Evolutionary conservation across 1,140 invertebrate genomes (phyloP).

Genomic region (Lepidotrigona ventralis): DNA sequence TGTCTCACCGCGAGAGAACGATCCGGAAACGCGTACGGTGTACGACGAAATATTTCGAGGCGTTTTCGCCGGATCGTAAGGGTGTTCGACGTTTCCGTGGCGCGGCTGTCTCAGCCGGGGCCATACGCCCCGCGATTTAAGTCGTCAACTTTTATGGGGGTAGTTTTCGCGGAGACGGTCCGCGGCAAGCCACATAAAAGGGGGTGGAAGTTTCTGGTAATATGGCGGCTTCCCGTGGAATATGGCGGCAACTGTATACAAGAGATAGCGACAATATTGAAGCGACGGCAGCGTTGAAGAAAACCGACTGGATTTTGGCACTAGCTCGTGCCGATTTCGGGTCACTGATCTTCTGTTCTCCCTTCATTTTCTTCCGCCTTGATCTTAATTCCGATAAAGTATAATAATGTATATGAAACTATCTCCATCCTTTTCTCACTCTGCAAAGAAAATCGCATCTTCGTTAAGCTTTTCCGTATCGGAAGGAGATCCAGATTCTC

Average conservation of each 20-base stretch:
- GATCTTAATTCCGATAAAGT: background rate
- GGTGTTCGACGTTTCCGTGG: conserved; percentile 52
- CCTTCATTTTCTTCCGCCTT: background rate
- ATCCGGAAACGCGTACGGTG: background rate
- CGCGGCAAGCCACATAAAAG: conserved; percentile 68
- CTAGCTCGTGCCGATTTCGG: conserved; percentile 4
- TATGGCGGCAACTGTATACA: conserved; percentile 77
- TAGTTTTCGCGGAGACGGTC: conserved; percentile 75
- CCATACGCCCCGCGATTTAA: conserved; percentile 77
- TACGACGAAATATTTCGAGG: conserved; percentile 61
- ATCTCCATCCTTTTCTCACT: background rate
- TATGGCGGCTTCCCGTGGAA: conserved; percentile 75
- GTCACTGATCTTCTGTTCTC: conserved; percentile 23
- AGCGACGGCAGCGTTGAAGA: conserved; percentile 43
- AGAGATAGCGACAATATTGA: conserved; percentile 78
- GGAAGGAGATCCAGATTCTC: conserved; percentile 36
- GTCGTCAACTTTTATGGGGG: conserved; percentile 78
- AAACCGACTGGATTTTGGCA: conserved; percentile 52
- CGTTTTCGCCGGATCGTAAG: conserved; percentile 58
- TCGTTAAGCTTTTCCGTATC: no score
- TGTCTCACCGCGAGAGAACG: background rate
- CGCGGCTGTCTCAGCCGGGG: conserved; percentile 45
- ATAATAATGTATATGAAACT: no score
- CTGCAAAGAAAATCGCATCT: background rate
- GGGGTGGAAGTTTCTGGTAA: conserved; percentile 73